phyloP scores from a whole-genome alignment of 2,113 vertebrate genomes.

The Willisornis vidua region DNA sequence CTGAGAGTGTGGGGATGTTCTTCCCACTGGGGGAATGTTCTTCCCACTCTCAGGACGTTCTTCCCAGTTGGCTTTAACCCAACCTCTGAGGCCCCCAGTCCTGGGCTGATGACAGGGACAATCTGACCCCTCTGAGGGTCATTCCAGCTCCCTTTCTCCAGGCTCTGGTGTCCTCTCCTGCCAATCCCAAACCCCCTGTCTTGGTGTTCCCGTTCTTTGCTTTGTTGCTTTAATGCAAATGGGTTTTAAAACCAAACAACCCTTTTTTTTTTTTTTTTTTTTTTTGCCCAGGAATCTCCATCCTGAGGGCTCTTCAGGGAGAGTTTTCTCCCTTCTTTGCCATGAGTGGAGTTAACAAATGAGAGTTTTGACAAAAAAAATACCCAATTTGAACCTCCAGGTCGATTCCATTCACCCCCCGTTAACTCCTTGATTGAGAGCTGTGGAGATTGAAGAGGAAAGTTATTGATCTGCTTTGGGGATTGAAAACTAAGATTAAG shows the following conservation, averaged over 20 bases:
- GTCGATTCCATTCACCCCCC: constrained; percentile 50
- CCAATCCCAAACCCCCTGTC: fast-evolving
- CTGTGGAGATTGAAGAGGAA: constrained; percentile 36
- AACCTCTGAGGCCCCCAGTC: neutral
- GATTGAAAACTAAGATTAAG: constrained; percentile 48
- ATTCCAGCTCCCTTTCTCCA: neutral
- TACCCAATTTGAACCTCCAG: neutral
- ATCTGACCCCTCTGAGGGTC: neutral
- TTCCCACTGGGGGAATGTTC: neutral
- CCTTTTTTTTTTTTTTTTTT: neutral
- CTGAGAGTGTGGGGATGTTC: neutral
- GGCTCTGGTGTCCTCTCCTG: neutral
- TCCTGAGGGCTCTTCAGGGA: neutral
- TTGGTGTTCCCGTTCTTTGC: neutral
- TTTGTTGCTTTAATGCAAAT: neutral
- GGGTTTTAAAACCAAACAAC: too few relatives aligned
- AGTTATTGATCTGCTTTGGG: constrained; percentile 34
- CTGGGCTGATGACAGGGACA: neutral
- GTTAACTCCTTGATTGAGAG: constrained; percentile 62
- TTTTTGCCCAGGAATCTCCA: neutral
- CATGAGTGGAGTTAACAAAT: neutral
- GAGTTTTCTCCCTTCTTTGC: neutral
- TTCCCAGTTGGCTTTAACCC: neutral
- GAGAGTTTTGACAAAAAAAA: neutral
- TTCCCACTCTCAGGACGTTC: too few relatives aligned